Evolutionary conservation across 2,888 invertebrate species (phyloP), one percentile per base, ranked within the genome.

Genomic region (Pseudoips prasinana): DNA sequence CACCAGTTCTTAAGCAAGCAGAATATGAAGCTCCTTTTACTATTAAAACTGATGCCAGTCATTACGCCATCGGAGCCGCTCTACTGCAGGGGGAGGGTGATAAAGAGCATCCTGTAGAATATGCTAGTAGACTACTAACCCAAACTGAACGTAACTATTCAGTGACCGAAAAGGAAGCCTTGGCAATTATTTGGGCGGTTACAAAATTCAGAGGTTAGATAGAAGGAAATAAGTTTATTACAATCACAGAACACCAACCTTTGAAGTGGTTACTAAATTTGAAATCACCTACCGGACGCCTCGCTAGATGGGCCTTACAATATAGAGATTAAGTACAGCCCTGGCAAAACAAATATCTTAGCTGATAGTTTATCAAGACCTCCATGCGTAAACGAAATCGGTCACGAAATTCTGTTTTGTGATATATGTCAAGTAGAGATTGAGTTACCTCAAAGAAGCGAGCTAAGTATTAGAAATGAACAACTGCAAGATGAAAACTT

Each of bases 221-320:
- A 72, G 24, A 74, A 64, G 19, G 48, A 0, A 20, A 55, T 1
- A 27, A 46, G 0, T 66, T 81, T 7, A 57, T 47, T 0, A 39
- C 86, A 0, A 40, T 65, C 2, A 82, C 78, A 0, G 89, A 89
- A 39, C 87, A 56, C 10, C 70, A 79, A 36, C 75, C 81, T 0
- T 50, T 89, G 1, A 49, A 57, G 22, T 81, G 75, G 71, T 39
- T 87, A 1, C 51, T 71, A 46, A 46, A 50, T 0, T 8, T 77
- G 2, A 68, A 71, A 29, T 57, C 75, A 7, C 66, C 70, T 0
- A 55, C 63, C 1, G 77, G 74, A 1, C 42, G 83, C 18, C 41
- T 89, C 1, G 73, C 73, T 0, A 36, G 82, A 24, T 88, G 84
- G 85, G 71, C 72, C 0, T 30, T 84, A 1, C 32, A 37, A 78